A percentile compares a stretch with the other conserved stretches of the same genome.
Conservation (phyloP, 2,888 invertebrate species). For the Ochropleura leucogaster region DNA sequence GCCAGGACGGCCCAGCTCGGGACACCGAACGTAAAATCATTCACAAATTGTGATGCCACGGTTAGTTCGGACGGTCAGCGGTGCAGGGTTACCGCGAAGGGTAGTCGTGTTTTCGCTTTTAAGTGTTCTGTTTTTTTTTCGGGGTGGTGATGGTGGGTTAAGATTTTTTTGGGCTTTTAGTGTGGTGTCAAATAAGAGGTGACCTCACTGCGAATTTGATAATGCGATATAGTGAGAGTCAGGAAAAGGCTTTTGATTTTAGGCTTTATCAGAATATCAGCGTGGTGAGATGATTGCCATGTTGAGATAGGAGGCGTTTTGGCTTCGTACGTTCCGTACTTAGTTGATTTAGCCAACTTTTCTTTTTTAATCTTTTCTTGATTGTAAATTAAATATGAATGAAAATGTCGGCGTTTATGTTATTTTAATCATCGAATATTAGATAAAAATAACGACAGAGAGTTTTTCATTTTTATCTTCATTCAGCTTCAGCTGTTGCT, state of each 20-base stretch:
- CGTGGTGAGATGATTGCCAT: too few species aligned
- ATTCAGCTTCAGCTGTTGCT: neutral
- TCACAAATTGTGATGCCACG: slow-evolving; percentile 88
- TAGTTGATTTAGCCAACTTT: too few species aligned
- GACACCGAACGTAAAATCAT: slow-evolving; percentile 87
- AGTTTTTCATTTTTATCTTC: neutral
- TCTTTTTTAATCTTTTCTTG: too few species aligned
- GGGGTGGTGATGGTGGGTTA: slow-evolving; percentile 27
- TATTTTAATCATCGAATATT: neutral
- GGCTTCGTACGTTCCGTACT: too few species aligned
- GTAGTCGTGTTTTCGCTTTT: slow-evolving; percentile 45
- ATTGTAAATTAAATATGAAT: too few species aligned
- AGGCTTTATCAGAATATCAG: neutral
- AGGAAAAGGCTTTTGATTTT: neutral
- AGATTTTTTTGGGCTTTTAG: slow-evolving; percentile 43
- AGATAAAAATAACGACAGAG: too few species aligned
- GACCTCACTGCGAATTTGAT: neutral
- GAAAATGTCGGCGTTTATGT: neutral
- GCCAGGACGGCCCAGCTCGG: slow-evolving; percentile 79
- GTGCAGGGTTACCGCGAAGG: slow-evolving; percentile 66
- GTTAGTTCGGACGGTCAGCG: slow-evolving; percentile 71
- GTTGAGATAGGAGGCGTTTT: too few species aligned
- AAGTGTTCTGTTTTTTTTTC: slow-evolving; percentile 29
- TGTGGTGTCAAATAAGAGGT: slow-evolving; percentile 9
- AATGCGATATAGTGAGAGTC: neutral